Evolutionary conservation across 2,113 vertebrate species (phyloP), one percentile per base, ranked within the genome.

Genomic region (Pluvialis apricaria): DNA sequence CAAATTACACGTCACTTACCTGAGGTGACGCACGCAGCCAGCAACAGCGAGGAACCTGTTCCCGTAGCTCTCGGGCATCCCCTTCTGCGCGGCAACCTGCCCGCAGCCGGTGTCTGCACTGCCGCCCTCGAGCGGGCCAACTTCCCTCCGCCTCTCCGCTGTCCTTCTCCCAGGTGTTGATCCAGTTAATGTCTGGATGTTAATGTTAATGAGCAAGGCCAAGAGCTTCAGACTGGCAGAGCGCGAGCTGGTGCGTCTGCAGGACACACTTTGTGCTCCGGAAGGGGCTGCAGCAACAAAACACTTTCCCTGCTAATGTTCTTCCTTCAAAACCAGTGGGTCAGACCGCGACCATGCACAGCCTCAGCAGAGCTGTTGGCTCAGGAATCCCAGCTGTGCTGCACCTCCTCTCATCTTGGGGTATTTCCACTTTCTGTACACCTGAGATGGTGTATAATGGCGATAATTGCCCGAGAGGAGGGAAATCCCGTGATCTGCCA

Each of bases 111-210:
- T 3, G 6, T 34, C 49, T 17, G 34, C 49, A 7, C 28, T 13
- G 24, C 26, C 31, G 14, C 3, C 65, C 38, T 22, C 2, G 4
- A 49, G n/a, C n/a, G 31, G 32, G 6, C 7, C 20, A 29, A 0
- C 29, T 62, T 7, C 29, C 42, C 20, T 57, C 29, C 60, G 20
- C 49, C 13, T 28, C 44, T 1, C 42, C 13, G 13, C 15, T 4
- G 0, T 5, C 68, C n/a, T 76, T 21, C 32, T 70, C n/a, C 34
- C 18, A 42, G 13, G 6, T 22, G 15, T 15, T 47, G 15, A 49
- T 19, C 15, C 18, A 29, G 5, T 34, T 32, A 20, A 34, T 2
- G n/a, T n/a, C n/a, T n/a, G n/a, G n/a, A n/a, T n/a, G 5, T 34
- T 32, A 20, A 34, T 2, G 5, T 34, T 32, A 20, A 34, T 2